These are phyloP conservation scores for Mayetiola destructor DNA, from an alignment of 2,888 invertebrate species.

Conservation along the genomic window DNA sequence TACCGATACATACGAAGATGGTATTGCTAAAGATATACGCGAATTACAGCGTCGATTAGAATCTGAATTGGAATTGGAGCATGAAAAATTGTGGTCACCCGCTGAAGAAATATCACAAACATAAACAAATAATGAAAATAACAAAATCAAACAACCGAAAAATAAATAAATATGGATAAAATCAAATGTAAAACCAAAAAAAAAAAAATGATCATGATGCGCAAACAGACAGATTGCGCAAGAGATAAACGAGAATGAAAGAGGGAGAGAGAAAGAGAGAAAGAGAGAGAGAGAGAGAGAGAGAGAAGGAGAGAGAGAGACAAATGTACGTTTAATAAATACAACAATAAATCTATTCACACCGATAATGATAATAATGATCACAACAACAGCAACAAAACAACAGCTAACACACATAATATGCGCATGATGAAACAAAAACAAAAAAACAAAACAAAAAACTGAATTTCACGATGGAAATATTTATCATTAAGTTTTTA, in stretches of 20 bases:
- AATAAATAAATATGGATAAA: too few species aligned
- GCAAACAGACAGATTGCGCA: background rate
- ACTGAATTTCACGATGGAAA: too few species aligned
- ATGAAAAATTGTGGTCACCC: constrained; percentile 42
- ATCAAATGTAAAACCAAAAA: too few species aligned
- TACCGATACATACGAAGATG: constrained; percentile 28
- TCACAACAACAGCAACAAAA: too few species aligned
- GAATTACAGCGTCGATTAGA: constrained; percentile 49
- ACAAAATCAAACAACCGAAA: background rate
- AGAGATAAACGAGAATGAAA: background rate
- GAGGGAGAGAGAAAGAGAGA: background rate
- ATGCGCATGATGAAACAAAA: too few species aligned
- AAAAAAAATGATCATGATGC: background rate
- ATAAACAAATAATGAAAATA: background rate
- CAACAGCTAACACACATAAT: too few species aligned
- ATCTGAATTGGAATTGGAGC: constrained; percentile 49
- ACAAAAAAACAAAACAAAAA: too few species aligned
- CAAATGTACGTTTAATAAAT: background rate
- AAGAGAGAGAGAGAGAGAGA: too few species aligned
- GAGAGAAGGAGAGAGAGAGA: background rate
- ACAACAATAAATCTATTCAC: too few species aligned
- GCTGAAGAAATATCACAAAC: constrained; percentile 25
- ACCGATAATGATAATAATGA: too few species aligned
- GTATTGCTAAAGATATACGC: constrained; percentile 52
- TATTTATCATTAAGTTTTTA: too few species aligned